These are phyloP conservation scores for Poicephalus meyeri DNA, from an alignment of 2,113 vertebrate genomes.

Conservation along the genomic window DNA sequence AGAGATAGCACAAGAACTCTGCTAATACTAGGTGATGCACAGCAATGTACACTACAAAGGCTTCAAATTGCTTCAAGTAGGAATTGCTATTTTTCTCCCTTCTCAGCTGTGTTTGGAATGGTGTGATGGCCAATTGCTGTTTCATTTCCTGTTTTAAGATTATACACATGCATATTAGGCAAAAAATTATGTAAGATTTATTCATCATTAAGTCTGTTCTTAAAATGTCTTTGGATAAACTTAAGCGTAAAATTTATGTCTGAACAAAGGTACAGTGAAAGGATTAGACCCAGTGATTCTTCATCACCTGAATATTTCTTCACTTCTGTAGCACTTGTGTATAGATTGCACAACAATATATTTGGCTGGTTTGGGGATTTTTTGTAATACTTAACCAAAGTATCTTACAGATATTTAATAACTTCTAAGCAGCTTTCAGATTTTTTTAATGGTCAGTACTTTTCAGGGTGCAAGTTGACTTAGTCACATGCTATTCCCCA, in stretches of 20 bases:
- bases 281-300: neutral
- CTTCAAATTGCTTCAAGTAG: neutral
- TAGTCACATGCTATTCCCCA: neutral
- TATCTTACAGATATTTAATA: neutral
- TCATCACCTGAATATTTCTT: neutral
- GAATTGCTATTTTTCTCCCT: neutral
- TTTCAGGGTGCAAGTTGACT: neutral
- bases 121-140: neutral
- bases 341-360: neutral
- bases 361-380: neutral
- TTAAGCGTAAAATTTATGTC: neutral
- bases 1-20: neutral
- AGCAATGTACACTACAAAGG: neutral
- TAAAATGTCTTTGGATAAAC: neutral
- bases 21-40: neutral
- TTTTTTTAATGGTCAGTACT: neutral
- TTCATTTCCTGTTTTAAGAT: neutral
- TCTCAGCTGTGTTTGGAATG: neutral
- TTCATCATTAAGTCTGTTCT: neutral
- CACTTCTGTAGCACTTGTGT: neutral
- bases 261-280: neutral
- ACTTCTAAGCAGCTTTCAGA: neutral
- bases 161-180: neutral
- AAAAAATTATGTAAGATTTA: neutral
- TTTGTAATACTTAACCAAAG: neutral